Evolutionary conservation across 2,113 vertebrate genomes (phyloP).

Genomic region (Vulpes vulpes): DNA sequence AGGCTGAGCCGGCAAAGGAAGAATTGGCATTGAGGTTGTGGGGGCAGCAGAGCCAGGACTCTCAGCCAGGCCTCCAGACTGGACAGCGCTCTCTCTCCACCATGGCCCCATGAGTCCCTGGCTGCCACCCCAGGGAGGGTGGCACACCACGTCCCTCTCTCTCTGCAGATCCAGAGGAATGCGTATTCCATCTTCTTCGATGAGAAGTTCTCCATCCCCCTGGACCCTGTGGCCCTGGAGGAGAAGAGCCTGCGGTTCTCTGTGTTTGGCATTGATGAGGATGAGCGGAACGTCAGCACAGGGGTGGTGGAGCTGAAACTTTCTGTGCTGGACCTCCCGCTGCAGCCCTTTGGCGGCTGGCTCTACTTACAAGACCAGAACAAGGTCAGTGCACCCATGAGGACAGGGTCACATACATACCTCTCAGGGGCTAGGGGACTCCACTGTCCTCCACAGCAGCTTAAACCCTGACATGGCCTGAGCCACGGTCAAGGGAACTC

Average conservation of each 20-base stretch:
- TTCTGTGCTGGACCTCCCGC: conserved; percentile 93
- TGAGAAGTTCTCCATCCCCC: conserved; percentile 93
- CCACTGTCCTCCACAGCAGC: background rate
- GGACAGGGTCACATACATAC: fast-evolving
- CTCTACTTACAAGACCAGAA: conserved; percentile 97
- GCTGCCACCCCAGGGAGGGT: background rate
- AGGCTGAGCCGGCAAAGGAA: background rate
- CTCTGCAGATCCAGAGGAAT: conserved; percentile 93
- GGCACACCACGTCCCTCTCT: background rate
- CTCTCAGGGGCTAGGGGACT: no score
- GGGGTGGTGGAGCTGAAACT: conserved; percentile 96
- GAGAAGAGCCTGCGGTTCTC: conserved; percentile 95
- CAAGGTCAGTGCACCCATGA: conserved; percentile 87
- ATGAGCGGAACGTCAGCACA: conserved; percentile 93
- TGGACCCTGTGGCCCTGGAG: conserved; percentile 91
- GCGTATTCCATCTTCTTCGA: conserved; percentile 94
- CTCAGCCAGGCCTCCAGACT: background rate
- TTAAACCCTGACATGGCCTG: background rate
- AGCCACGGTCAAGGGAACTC: background rate
- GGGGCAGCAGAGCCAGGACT: background rate
- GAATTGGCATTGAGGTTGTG: background rate
- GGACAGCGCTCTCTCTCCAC: background rate
- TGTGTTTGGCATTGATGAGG: conserved; percentile 93
- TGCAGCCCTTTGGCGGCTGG: conserved; percentile 96
- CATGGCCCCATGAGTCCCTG: background rate